phyloP scores from a whole-genome alignment of 2,888 invertebrate genomes.

The Trachelus iudaicus region DNA sequence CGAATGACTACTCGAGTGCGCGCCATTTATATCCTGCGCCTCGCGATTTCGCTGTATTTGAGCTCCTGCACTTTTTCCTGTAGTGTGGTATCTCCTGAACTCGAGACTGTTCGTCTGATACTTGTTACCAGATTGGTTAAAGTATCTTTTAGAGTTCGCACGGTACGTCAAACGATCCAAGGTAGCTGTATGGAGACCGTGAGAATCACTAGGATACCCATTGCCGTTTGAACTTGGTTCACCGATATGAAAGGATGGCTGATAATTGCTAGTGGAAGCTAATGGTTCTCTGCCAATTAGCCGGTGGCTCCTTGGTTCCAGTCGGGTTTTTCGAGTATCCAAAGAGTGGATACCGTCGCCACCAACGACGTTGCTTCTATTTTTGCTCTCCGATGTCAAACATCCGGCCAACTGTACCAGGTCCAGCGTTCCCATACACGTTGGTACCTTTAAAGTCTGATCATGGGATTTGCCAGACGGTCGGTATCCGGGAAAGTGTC shows the following conservation, averaged over 20 bases:
- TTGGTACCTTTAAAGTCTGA: constrained; percentile 45
- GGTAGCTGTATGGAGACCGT: constrained; percentile 53
- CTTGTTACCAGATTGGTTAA: constrained; percentile 43
- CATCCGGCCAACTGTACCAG: constrained; percentile 49
- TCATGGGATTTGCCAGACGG: constrained; percentile 43
- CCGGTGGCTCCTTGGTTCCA: constrained; percentile 56
- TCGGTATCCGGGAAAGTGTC: constrained; percentile 54
- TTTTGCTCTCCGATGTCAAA: constrained; percentile 39
- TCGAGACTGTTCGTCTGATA: constrained; percentile 51
- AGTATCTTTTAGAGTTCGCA: constrained; percentile 46
- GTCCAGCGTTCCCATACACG: constrained; percentile 47
- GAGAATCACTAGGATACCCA: constrained; percentile 34
- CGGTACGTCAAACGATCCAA: constrained; percentile 57
- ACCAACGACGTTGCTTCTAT: constrained; percentile 33
- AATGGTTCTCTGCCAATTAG: constrained; percentile 40
- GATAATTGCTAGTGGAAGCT: constrained; percentile 30
- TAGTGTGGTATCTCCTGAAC: constrained; percentile 52
- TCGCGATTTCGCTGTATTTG: constrained; percentile 18
- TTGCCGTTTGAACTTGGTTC: constrained; percentile 35
- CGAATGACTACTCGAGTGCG: constrained; percentile 35
- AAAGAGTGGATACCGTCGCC: constrained; percentile 42
- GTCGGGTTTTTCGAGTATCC: constrained; percentile 47
- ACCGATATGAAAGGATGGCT: constrained; percentile 24
- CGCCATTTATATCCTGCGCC: constrained; percentile 40
- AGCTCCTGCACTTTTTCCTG: constrained; percentile 41